Evolutionary conservation across 2,888 invertebrate genomes (phyloP).

Genomic region (Drepanosiphum platanoidis): DNA sequence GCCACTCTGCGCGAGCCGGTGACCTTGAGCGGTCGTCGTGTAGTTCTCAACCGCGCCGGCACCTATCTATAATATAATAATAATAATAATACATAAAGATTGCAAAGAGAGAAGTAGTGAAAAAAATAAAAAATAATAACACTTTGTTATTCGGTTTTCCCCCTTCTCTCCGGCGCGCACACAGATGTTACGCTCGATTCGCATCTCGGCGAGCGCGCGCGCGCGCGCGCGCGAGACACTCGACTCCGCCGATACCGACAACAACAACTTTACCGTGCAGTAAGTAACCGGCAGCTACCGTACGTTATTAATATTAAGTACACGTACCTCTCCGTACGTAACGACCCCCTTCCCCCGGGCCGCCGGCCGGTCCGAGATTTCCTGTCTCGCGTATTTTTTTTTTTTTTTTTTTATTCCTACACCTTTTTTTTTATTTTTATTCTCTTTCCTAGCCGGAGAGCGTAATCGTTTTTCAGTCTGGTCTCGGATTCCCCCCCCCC

Average conservation of each 20-base stretch:
- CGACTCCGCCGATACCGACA: neutral
- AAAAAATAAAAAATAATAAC: conserved; percentile 36
- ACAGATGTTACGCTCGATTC: no score
- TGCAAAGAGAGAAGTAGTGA: no score
- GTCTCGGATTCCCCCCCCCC: no score
- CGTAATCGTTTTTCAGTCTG: neutral
- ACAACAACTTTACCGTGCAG: neutral
- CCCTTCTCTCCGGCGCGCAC: conserved; percentile 23
- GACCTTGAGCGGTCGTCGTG: conserved; percentile 57
- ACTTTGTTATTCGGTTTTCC: conserved; percentile 33
- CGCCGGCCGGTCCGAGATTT: conserved; percentile 2
- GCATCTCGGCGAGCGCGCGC: neutral
- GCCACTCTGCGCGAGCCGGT: conserved; percentile 51
- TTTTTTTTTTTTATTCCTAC: no score
- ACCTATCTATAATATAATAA: conserved; percentile 29
- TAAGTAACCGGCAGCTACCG: neutral
- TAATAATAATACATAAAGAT: no score
- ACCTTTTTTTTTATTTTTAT: no score
- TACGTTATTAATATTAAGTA: neutral
- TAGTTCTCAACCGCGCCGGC: conserved; percentile 42
- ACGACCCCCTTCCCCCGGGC: neutral
- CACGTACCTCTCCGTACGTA: neutral
- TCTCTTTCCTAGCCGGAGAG: no score
- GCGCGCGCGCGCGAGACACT: neutral
- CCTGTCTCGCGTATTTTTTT: neutral